Evolutionary conservation across 2,888 invertebrate genomes (phyloP).

Genomic region (Argyra leucocephala): DNA sequence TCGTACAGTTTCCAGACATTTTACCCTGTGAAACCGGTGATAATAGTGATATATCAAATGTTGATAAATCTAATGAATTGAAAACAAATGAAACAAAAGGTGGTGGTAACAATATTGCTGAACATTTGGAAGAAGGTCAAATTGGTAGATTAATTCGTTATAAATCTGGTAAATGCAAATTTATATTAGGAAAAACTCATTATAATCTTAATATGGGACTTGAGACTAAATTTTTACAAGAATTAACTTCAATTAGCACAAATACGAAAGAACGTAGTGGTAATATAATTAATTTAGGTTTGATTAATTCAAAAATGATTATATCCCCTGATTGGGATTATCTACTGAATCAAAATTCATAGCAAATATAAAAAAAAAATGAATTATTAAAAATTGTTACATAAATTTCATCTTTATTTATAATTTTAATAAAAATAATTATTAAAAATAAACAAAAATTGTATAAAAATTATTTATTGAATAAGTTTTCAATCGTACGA

Average conservation of each 20-base stretch:
- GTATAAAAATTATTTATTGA: too few species aligned
- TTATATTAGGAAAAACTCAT: constrained; percentile 48
- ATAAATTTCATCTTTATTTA: too few species aligned
- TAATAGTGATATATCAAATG: background rate
- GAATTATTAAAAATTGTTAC: background rate
- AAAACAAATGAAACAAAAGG: background rate
- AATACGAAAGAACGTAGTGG: constrained; percentile 50
- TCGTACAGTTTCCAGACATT: constrained; percentile 32
- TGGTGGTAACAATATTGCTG: constrained; percentile 26
- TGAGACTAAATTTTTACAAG: constrained; percentile 48
- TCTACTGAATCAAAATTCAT: constrained; percentile 31
- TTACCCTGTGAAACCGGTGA: constrained; percentile 28
- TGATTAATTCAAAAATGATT: constrained; percentile 49
- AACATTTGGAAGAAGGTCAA: constrained; percentile 49
- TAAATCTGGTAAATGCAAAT: constrained; percentile 50
- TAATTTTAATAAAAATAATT: too few species aligned
- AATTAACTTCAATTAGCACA: constrained; percentile 48
- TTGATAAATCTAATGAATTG: background rate
- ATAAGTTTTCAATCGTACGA: too few species aligned
- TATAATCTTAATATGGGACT: constrained; percentile 53
- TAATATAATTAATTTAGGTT: constrained; percentile 49
- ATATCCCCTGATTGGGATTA: constrained; percentile 50
- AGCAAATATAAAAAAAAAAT: constrained; percentile 9
- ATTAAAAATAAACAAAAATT: too few species aligned
- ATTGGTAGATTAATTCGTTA: constrained; percentile 51